Evolutionary conservation across 1,140 invertebrate species (phyloP).

Genomic region (Chrysopa pallens): DNA sequence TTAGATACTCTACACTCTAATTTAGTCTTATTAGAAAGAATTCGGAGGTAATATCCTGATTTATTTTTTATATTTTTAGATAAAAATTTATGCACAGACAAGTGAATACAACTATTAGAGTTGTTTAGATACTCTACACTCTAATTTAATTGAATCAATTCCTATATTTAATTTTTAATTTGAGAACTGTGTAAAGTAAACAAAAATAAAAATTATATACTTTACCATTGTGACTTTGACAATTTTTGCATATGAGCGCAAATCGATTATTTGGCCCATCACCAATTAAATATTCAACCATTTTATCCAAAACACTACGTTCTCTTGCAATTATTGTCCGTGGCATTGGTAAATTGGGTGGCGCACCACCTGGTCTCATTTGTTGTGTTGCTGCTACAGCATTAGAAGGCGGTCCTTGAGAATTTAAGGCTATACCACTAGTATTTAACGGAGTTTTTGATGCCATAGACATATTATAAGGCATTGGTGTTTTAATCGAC

Average conservation of each 20-base stretch:
- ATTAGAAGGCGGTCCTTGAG: conserved; percentile 1
- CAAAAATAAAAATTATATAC: no score
- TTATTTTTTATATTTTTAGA: no score
- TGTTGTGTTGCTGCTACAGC: conserved; percentile 18
- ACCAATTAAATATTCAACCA: conserved; percentile 86
- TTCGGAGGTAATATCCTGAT: no score
- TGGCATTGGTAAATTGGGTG: conserved; percentile 24
- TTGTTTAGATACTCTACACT: no score
- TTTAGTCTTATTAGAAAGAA: no score
- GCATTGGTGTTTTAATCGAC: neutral
- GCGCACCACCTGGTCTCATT: conserved; percentile 19
- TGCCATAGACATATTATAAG: neutral
- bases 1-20: no score
- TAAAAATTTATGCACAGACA: no score
- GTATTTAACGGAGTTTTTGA: neutral
- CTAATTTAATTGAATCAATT: no score
- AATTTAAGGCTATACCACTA: neutral
- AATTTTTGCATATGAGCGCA: conserved; percentile 84
- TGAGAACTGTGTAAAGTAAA: no score
- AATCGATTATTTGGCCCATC: conserved; percentile 90
- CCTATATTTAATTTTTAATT: no score
- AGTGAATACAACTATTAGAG: no score
- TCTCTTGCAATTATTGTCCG: conserved; percentile 27
- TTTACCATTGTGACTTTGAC: conserved; percentile 76
- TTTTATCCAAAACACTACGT: conserved; percentile 53